phyloP scores from a whole-genome alignment of 2,113 vertebrate species.

The Microcebus griseorufus region DNA sequence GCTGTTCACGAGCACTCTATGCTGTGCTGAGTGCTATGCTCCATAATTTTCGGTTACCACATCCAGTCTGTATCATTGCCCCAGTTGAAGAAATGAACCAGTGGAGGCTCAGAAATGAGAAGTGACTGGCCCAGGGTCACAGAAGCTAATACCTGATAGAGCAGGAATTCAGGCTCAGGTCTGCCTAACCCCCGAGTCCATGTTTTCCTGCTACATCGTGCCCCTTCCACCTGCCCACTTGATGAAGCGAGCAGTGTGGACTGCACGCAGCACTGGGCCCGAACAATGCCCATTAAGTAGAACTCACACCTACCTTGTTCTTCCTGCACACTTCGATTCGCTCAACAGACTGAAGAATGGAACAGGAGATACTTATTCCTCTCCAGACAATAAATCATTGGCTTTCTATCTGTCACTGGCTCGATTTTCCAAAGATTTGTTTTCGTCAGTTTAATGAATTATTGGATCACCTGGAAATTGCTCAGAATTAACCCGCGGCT shows the following conservation, averaged over 20 bases:
- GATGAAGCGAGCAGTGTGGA: rapidly evolving
- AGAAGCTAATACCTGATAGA: not conserved
- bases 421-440: constrained; percentile 79
- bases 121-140: not conserved
- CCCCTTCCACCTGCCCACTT: not conserved
- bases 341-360: constrained; percentile 50
- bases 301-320: not conserved
- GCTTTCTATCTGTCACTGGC: constrained; percentile 73
- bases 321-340: not conserved
- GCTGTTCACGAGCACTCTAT: not conserved
- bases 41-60: no score
- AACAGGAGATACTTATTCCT: constrained; percentile 43
- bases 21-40: not conserved
- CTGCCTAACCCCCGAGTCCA: not conserved
- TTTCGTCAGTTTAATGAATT: constrained; percentile 82
- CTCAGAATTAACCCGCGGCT: constrained; percentile 81
- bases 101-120: not conserved
- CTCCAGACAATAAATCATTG: constrained; percentile 75
- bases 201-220: not conserved
- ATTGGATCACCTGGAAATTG: constrained; percentile 81
- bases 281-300: not conserved
- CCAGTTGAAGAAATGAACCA: not conserved
- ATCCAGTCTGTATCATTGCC: not conserved
- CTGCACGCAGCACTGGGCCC: rapidly evolving
- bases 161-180: not conserved